Evolutionary conservation across 2,113 vertebrate genomes (phyloP), one percentile per base, ranked within the genome.

Genomic region (Phalacrocorax aristotelis): DNA sequence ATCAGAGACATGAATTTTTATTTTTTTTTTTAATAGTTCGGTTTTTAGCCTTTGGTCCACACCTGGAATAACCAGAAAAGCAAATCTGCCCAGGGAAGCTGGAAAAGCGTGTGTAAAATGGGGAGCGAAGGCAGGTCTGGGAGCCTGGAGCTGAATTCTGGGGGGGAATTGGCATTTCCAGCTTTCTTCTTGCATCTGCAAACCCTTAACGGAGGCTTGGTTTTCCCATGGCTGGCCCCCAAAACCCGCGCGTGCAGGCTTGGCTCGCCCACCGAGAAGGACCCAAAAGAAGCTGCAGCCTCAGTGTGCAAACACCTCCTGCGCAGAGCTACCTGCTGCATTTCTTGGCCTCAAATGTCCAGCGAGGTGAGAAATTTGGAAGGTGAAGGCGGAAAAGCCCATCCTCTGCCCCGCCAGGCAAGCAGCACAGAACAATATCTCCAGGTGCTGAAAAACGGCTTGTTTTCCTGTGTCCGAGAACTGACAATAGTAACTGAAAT

Each of bases 351-450:
- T 34, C 25, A 21, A 4, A 78, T 66, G 82, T 21, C 79, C 60
- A 65, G 12, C 0, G 0, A 51, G 58, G 49, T 34, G 68, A 62
- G 15, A 71, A 79, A 22, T 3, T 0, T 1, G 61, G 62, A 81
- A 62, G 42, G 15, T 13, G 17, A 66, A 62, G 42, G 55, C 16
- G 58, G 23, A 60, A 65, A 78, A 79, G 44, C 36, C 49, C 30
- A 13, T 9, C 27, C 60, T 54, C 25, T 23, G 54, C 44, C 44
- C 32, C 68, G 74, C 32, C 20, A 3, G 48, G 27, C 54, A 34
- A 64, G 44, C 55, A 49, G 51, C 60, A 57, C 5, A 1, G 55
- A 19, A 23, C 26, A 36, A 1, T 23, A 7, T 1, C 26, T 57
- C 57, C 52, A 32, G 9, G 22, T 1, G 0, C 25, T 55, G 78